Percentiles rank a stretch among this genome's conserved stretches.
phyloP scores from a whole-genome alignment of 2,888 invertebrate genomes.

The Thymelicus sylvestris region DNA sequence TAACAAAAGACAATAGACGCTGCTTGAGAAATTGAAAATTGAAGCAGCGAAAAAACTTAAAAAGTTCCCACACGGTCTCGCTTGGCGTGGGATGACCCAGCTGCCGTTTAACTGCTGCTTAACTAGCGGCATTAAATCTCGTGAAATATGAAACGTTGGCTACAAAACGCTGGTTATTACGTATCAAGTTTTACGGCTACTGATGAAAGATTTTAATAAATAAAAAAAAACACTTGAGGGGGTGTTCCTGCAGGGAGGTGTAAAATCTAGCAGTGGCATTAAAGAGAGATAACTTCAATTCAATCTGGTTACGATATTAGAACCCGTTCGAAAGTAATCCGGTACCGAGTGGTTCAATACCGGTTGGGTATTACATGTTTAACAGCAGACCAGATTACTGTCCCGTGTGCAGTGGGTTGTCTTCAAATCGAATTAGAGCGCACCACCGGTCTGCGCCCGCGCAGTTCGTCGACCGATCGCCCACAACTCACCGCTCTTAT shows the following conservation, averaged over 20 bases:
- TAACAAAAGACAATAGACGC: conserved; percentile 45
- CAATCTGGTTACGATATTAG: conserved; percentile 18
- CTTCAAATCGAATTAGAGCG: conserved; percentile 81
- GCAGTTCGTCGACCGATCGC: conserved; percentile 84
- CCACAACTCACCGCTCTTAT: conserved; percentile 76
- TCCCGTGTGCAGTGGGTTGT: conserved; percentile 71
- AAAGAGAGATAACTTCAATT: conserved; percentile 1
- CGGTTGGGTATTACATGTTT: conserved; percentile 61
- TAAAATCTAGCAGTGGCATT: conserved; percentile 4
- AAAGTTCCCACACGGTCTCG: conserved; percentile 36
- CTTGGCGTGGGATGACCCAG: conserved; percentile 27
- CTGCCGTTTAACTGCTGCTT: conserved; percentile 8
- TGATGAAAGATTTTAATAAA: not conserved
- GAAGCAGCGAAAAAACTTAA: conserved; percentile 35
- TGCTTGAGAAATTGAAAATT: conserved; percentile 43
- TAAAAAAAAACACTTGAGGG: not conserved
- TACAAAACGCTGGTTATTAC: conserved; percentile 48
- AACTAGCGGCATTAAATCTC: conserved; percentile 47
- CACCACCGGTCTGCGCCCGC: conserved; percentile 74
- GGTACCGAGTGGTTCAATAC: conserved; percentile 53
- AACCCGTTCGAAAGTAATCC: conserved; percentile 15
- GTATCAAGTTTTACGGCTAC: conserved; percentile 39
- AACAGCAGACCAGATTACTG: conserved; percentile 61
- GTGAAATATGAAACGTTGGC: conserved; percentile 49
- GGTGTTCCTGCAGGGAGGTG: not conserved